phyloP scores from a whole-genome alignment of 2,113 vertebrate genomes.

The Conger conger region DNA sequence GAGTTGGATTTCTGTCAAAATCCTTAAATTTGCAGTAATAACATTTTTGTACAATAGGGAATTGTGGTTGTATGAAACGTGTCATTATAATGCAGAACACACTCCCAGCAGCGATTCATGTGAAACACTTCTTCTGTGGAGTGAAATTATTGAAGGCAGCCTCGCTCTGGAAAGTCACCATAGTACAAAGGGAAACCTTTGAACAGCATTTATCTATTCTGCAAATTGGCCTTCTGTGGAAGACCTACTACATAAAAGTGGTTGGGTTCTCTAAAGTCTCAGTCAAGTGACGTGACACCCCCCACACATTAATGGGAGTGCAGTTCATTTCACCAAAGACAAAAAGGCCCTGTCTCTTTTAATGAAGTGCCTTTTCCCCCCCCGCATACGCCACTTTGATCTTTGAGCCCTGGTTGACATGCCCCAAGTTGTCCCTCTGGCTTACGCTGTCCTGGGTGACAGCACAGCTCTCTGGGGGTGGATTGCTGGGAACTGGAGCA shows the following conservation, averaged over 20 bases:
- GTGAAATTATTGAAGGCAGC: neutral
- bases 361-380: neutral
- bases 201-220: neutral
- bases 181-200: neutral
- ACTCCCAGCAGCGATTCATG: neutral
- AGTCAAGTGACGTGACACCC: neutral
- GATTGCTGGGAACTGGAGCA: neutral
- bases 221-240: neutral
- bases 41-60: neutral
- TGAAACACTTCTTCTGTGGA: neutral
- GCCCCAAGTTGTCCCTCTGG: neutral
- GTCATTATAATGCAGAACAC: neutral
- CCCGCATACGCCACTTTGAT: conserved; percentile 16
- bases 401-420: neutral
- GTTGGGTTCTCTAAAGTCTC: neutral
- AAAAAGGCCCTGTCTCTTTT: neutral
- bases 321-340: neutral
- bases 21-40: neutral
- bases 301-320: neutral
- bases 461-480: neutral
- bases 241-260: neutral
- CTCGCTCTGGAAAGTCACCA: neutral
- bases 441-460: neutral
- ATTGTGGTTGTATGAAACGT: neutral
- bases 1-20: neutral